These are phyloP conservation scores for Ispidina lecontei DNA, from an alignment of 2,797 vertebrate species.

Conservation along the genomic window DNA sequence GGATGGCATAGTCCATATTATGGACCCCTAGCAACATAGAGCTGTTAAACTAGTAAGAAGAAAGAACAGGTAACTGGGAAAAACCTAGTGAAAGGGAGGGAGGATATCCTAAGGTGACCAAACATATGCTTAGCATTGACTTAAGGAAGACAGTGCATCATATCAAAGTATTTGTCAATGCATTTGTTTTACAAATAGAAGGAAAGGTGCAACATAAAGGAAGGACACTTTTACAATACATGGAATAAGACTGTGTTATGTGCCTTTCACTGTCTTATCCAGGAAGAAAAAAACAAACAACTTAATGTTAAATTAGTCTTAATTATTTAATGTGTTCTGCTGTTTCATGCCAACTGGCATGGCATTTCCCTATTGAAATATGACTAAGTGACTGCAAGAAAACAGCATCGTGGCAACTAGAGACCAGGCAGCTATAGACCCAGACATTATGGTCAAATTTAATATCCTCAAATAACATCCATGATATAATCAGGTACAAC, in stretches of 20 bases:
- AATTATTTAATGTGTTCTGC: not conserved
- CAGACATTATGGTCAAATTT: slow-evolving; percentile 6
- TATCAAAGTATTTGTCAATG: not conserved
- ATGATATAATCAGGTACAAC: not conserved
- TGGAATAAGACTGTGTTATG: not conserved
- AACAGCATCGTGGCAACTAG: not conserved
- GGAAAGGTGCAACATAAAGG: not conserved
- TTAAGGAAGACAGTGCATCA: not conserved
- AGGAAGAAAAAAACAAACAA: not conserved
- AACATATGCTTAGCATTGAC: not conserved
- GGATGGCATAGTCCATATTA: not conserved
- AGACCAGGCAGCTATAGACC: not conserved
- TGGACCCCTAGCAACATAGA: not conserved
- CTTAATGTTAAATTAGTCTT: not conserved
- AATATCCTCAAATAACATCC: not conserved
- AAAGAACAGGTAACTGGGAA: not conserved
- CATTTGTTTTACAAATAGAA: not conserved
- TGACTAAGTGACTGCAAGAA: not conserved
- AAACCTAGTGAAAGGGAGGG: not conserved
- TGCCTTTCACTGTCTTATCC: not conserved
- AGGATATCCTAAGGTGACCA: not conserved
- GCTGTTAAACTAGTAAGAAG: not conserved
- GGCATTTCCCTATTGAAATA: not conserved
- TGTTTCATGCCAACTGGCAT: not conserved
- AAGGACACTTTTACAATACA: not conserved